Conservation (phyloP, 2,888 invertebrate genomes). For the Dasypogon diadema region DNA sequence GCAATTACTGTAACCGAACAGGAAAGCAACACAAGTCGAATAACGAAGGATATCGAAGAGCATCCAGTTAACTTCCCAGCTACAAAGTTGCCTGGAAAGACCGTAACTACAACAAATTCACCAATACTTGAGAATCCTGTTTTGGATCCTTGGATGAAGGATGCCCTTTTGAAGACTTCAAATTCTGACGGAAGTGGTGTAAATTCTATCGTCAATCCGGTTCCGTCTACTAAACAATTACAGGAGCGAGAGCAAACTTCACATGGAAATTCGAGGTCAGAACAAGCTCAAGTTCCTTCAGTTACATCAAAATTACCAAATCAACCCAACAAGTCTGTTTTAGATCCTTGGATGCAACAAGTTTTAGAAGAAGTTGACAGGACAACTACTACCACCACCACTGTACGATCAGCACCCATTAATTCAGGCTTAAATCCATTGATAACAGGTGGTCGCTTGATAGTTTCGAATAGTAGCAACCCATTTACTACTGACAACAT, state of each 20-base stretch:
- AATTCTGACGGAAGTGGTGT: too few relatives aligned
- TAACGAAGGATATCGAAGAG: background rate
- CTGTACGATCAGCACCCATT: background rate
- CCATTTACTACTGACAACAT: background rate
- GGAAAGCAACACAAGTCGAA: background rate
- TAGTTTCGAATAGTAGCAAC: too few relatives aligned
- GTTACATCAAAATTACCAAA: background rate
- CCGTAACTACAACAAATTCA: too few relatives aligned
- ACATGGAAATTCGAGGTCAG: background rate
- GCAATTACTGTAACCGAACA: background rate
- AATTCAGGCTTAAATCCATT: background rate
- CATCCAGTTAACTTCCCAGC: background rate
- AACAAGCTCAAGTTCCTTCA: background rate
- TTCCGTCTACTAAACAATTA: too few relatives aligned
- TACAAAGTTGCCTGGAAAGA: too few relatives aligned
- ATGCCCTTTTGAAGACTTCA: background rate
- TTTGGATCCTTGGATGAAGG: background rate
- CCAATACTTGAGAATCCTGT: background rate
- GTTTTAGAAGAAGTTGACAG: background rate
- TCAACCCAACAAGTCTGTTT: background rate
- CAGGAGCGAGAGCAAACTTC: too few relatives aligned
- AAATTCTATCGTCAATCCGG: too few relatives aligned
- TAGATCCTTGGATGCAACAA: constrained; percentile 37
- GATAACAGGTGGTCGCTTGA: background rate
- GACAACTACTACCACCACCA: background rate